phyloP scores from a whole-genome alignment of 2,113 vertebrate genomes.

The Sander lucioperca region DNA sequence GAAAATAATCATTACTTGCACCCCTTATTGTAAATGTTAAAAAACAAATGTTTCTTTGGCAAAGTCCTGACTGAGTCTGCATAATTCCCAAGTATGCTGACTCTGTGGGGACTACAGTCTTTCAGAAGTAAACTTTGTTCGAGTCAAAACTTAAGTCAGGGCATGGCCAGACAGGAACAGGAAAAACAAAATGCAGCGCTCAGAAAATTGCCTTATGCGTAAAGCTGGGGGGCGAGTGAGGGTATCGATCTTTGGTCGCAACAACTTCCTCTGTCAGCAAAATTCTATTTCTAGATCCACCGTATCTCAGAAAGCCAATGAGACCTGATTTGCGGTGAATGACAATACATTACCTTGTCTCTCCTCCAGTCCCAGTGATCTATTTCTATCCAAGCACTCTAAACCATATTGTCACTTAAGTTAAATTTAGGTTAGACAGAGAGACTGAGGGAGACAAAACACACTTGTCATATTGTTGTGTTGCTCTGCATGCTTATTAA shows the following conservation, averaged over 20 bases:
- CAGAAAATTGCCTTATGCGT: conserved; percentile 68
- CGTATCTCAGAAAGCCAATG: conserved; percentile 76
- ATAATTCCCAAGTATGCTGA: conserved; percentile 23
- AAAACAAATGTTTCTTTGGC: background rate
- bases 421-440: conserved; percentile 55
- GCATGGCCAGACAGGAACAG: conserved; percentile 48
- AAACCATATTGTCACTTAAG: conserved; percentile 59
- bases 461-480: conserved; percentile 46
- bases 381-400: conserved; percentile 61
- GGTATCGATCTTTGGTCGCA: conserved; percentile 79
- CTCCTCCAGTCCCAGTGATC: conserved; percentile 52
- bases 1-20: background rate
- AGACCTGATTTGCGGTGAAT: conserved; percentile 73
- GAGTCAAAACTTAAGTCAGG: conserved; percentile 48
- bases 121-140: conserved; percentile 49
- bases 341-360: conserved; percentile 71
- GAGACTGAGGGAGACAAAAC: conserved; percentile 21
- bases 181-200: conserved; percentile 69
- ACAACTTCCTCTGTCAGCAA: conserved; percentile 84
- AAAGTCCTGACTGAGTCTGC: conserved; percentile 10
- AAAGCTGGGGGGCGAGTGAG: conserved; percentile 48
- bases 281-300: conserved; percentile 79
- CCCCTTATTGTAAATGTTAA: background rate
- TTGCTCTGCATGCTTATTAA: conserved; percentile 61
- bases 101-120: conserved; percentile 1